phyloP scores from a whole-genome alignment of 1,140 invertebrate genomes.

The Ceratosolen fusciceps region DNA sequence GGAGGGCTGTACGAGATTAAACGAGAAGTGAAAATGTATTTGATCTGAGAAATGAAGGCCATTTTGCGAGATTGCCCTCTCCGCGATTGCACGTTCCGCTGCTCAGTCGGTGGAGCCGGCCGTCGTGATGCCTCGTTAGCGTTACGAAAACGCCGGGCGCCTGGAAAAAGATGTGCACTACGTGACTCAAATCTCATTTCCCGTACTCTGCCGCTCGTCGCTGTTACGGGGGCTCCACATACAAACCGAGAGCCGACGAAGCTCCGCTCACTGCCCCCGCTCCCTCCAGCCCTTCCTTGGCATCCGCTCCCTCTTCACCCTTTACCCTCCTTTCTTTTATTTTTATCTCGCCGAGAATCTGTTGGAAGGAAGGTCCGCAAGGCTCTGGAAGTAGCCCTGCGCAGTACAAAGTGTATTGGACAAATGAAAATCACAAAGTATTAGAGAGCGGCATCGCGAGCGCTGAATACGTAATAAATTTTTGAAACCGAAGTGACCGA shows the following conservation, averaged over 20 bases:
- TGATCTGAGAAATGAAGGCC: conserved; percentile 32
- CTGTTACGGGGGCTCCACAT: conserved; percentile 10
- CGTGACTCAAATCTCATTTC: conserved; percentile 70
- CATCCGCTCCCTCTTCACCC: background rate
- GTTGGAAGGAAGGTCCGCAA: no score
- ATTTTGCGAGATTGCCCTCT: conserved; percentile 42
- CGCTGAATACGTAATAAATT: no score
- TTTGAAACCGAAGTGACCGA: no score
- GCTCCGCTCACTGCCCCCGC: background rate
- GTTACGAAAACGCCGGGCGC: conserved; percentile 55
- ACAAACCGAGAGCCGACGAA: background rate
- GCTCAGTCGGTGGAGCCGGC: background rate
- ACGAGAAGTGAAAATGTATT: conserved; percentile 47
- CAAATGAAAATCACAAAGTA: no score
- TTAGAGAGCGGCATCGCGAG: no score
- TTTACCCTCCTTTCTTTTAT: no score
- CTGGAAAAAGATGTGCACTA: conserved; percentile 59
- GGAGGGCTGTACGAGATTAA: conserved; percentile 45
- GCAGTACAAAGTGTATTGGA: no score
- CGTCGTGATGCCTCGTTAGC: conserved; percentile 62
- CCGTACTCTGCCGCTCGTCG: conserved; percentile 38
- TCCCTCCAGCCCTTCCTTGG: background rate
- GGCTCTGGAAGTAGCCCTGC: no score
- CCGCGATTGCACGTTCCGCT: conserved; percentile 56
- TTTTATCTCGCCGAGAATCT: no score